A percentile compares a stretch with the other conserved stretches of the same genome.
Conservation (phyloP, 2,113 vertebrate genomes). For the Nibea albiflora region DNA sequence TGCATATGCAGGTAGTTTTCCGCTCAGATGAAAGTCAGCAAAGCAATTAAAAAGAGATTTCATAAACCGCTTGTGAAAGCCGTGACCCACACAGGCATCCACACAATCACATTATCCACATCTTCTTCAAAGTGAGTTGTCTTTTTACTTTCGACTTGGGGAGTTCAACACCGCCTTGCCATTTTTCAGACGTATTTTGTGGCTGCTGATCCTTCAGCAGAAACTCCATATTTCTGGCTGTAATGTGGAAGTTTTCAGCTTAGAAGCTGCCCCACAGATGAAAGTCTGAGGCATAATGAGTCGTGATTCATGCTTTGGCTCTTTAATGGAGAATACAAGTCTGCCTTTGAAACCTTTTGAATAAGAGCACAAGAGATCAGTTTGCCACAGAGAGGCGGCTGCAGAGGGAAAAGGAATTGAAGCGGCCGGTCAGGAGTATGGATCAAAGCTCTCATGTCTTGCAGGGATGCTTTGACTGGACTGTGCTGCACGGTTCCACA, state of each 20-base stretch:
- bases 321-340: constrained; percentile 25
- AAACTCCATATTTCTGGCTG: constrained; percentile 30
- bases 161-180: constrained; percentile 33
- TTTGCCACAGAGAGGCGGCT: constrained; percentile 9
- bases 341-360: constrained; percentile 50
- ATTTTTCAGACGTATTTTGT: constrained; percentile 26
- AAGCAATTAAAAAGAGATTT: constrained; percentile 84
- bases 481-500: constrained; percentile 26
- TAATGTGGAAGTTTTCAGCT: constrained; percentile 27
- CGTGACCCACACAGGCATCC: constrained; percentile 74
- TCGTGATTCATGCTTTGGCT: constrained; percentile 38
- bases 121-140: constrained; percentile 57
- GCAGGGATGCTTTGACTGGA: constrained; percentile 51
- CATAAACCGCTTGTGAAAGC: constrained; percentile 82
- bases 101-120: constrained; percentile 58
- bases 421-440: constrained; percentile 51
- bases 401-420: constrained; percentile 39
- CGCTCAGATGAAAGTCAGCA: constrained; percentile 81
- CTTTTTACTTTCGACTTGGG: constrained; percentile 25
- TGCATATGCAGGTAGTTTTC: constrained; percentile 81
- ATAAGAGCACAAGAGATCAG: constrained; percentile 40
- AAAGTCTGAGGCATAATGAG: constrained; percentile 22
- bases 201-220: constrained; percentile 20
- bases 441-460: constrained; percentile 57
- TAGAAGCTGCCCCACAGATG: constrained; percentile 14